Evolutionary conservation across 2,888 invertebrate genomes (phyloP), one percentile per base, ranked within the genome.

Genomic region (Parnassius glacialis): DNA sequence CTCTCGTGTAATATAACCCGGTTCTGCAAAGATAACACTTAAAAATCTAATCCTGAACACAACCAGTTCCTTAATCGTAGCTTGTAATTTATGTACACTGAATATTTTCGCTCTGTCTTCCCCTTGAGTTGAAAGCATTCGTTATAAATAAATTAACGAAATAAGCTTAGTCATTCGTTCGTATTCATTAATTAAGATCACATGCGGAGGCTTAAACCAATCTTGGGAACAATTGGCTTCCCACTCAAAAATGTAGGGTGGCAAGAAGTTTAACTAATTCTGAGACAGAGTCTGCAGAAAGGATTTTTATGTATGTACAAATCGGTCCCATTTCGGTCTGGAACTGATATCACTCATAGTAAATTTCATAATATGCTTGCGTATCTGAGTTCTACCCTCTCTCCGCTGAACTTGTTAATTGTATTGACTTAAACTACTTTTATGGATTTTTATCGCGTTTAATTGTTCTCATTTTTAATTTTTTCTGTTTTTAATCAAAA

Each of bases 151-250:
- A 87, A 88, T 89, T 87, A 87, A 85, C 80, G 78, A 79, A 90
- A 89, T 87, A 75, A 88, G 89, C 90, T 87, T 85, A 87, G 83
- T 90, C 90, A 90, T 88, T 90, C 89, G 80, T 87, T 85, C 83
- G 76, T 80, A 85, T 87, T 89, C 90, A 90, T 90, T 90, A 90
- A 90, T 90, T 90, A 90, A 89, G 89, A 87, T 89, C 90, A 90
- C 85, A 90, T 86, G 89, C 87, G 90, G 79, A 80, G 81, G 78
- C 85, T 88, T 88, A 86, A 86, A 88, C 87, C 90, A 89, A 90
- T 90, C 89, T 88, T 79, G 75, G 78, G 87, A 90, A 90, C 90
- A 90, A 90, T 90, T 88, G 90, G 82, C 85, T 87, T 84, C 83
- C 75, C 81, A 83, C 79, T 84, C 70, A 65, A 67, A 61, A 53